Percentiles rank a stretch among this genome's conserved stretches.
Evolutionary conservation across 1,140 invertebrate genomes (phyloP).

Genomic region (Ceratoteleas bidentatus): DNA sequence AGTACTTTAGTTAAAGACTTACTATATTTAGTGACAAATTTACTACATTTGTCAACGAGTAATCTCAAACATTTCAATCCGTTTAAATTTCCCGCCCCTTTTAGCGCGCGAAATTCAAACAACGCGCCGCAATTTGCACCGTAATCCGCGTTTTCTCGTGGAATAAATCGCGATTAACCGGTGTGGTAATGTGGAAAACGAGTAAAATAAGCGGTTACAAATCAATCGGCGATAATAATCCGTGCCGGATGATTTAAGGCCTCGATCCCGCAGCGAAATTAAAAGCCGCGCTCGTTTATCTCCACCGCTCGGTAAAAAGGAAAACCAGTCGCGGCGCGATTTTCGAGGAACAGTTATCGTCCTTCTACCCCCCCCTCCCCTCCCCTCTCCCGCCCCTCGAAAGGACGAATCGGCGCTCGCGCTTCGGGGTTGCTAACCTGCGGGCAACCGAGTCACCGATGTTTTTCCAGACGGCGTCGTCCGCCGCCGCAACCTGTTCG

Average conservation of each 20-base stretch:
- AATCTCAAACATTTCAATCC: too few relatives aligned
- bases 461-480: constrained; percentile 31
- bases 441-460: background rate
- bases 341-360: background rate
- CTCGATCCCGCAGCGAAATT: constrained; percentile 18
- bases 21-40: too few relatives aligned
- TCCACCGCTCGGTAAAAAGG: constrained; percentile 21
- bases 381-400: background rate
- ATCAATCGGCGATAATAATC: constrained; percentile 20
- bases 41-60: too few relatives aligned
- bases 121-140: too few relatives aligned
- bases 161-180: background rate
- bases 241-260: constrained; percentile 24
- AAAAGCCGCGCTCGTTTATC: constrained; percentile 41
- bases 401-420: background rate
- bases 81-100: too few relatives aligned
- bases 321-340: constrained; percentile 28
- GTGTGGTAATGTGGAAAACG: background rate
- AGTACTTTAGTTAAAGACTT: too few relatives aligned
- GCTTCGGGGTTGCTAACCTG: constrained; percentile 19
- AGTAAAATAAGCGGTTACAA: constrained; percentile 6
- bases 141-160: too few relatives aligned
- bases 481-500: constrained; percentile 27
- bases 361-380: background rate
- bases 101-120: too few relatives aligned